These are phyloP conservation scores for Sylvia atricapilla DNA, from an alignment of 2,113 vertebrate genomes.

Conservation along the genomic window DNA sequence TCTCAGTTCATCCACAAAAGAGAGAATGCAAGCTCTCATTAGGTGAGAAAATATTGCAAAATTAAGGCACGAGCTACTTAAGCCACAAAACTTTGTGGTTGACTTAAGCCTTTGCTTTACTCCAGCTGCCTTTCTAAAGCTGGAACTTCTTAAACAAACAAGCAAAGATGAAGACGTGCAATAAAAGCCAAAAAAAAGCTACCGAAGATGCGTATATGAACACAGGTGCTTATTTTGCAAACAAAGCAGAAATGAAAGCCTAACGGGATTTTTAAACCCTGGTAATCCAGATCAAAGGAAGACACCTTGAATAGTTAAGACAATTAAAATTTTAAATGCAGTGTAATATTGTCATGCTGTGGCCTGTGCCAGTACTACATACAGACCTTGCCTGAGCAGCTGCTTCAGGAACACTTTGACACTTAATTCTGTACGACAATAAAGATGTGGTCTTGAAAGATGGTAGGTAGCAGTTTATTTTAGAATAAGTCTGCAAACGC, in stretches of 20 bases:
- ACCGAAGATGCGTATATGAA: neutral
- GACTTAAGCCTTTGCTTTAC: neutral
- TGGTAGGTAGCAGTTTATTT: neutral
- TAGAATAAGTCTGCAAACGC: neutral
- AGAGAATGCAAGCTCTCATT: neutral
- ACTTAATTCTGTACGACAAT: rapidly evolving
- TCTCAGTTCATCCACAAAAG: neutral
- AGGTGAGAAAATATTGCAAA: neutral
- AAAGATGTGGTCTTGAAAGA: neutral
- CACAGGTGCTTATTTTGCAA: constrained; percentile 14
- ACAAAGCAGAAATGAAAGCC: neutral
- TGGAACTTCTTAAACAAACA: neutral
- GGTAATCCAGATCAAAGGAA: constrained; percentile 37
- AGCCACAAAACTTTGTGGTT: neutral
- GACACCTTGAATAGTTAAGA: neutral
- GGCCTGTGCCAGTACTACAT: constrained; percentile 18
- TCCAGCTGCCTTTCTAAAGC: neutral
- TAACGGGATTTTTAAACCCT: constrained; percentile 27
- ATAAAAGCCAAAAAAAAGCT: neutral
- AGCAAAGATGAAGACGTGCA: neutral
- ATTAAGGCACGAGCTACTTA: neutral
- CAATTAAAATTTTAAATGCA: neutral
- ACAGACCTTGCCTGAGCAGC: neutral
- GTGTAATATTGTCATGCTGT: neutral
- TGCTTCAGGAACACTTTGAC: neutral